Evolutionary conservation across 2,888 invertebrate species (phyloP).

Genomic region (Atrina japonica): DNA sequence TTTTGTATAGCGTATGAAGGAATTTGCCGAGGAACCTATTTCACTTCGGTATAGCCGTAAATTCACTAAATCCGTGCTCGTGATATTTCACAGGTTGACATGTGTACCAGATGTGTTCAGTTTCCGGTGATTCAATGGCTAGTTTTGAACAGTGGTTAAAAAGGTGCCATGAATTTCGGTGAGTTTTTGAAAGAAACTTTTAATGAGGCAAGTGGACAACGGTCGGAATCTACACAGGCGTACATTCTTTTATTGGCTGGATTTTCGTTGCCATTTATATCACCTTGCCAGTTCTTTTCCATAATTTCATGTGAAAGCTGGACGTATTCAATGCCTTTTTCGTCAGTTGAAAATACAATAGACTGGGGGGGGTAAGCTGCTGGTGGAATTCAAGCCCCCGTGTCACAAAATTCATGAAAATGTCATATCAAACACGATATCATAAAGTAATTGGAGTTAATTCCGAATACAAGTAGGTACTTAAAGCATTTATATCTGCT

Average conservation of each 20-base stretch:
- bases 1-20: too few relatives aligned
- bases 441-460: conserved; percentile 14
- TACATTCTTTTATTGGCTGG: not conserved
- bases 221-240: too few relatives aligned
- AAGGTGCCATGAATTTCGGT: not conserved
- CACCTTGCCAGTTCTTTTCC: conserved; percentile 14
- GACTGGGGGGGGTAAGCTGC: conserved; percentile 8
- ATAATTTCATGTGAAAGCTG: conserved; percentile 10
- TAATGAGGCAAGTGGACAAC: conserved; percentile 30
- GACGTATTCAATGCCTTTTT: conserved; percentile 9
- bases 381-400: conserved; percentile 28
- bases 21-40: too few relatives aligned
- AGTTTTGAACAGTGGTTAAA: conserved; percentile 21
- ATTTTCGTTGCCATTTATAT: not conserved
- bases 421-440: conserved; percentile 21
- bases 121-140: conserved; percentile 1
- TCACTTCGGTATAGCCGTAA: too few relatives aligned
- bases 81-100: not conserved
- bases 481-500: conserved; percentile 17
- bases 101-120: conserved; percentile 2
- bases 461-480: conserved; percentile 21
- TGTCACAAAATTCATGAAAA: conserved; percentile 32
- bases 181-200: conserved; percentile 24
- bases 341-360: conserved; percentile 8
- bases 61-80: too few relatives aligned